phyloP scores from a whole-genome alignment of 2,113 vertebrate genomes.

The Notarius lentiginosus region DNA sequence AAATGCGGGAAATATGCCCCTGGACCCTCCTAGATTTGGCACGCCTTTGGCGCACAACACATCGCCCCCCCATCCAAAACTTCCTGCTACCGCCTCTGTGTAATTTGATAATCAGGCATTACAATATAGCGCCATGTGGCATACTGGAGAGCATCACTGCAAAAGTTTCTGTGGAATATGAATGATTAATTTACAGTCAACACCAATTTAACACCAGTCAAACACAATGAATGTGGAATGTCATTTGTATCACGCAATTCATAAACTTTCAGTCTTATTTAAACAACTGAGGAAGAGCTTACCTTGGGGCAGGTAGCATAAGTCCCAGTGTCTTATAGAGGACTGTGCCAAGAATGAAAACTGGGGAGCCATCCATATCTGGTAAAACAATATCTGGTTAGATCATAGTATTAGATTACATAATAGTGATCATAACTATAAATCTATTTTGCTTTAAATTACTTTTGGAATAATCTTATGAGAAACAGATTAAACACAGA shows the following conservation, averaged over 20 bases:
- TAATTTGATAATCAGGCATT: neutral
- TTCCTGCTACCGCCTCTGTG: too few relatives aligned
- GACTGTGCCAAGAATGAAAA: slow-evolving; percentile 95
- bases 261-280: neutral
- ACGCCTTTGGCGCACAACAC: too few relatives aligned
- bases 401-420: neutral
- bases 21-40: too few relatives aligned
- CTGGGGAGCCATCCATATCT: slow-evolving; percentile 94
- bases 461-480: too few relatives aligned
- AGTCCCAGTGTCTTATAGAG: slow-evolving; percentile 98
- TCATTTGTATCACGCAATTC: neutral
- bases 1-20: too few relatives aligned
- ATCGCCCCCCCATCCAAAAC: too few relatives aligned
- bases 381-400: slow-evolving; percentile 53
- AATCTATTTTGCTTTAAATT: neutral
- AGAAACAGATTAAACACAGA: neutral
- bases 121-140: neutral
- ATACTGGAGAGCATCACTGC: neutral
- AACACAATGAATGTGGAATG: neutral
- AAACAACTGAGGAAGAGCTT: slow-evolving; percentile 61
- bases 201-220: neutral
- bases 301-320: slow-evolving; percentile 96
- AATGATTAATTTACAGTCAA: neutral
- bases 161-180: neutral
- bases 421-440: neutral